Conservation (phyloP, 2,113 vertebrate species). For the Corythornis cristatus region DNA sequence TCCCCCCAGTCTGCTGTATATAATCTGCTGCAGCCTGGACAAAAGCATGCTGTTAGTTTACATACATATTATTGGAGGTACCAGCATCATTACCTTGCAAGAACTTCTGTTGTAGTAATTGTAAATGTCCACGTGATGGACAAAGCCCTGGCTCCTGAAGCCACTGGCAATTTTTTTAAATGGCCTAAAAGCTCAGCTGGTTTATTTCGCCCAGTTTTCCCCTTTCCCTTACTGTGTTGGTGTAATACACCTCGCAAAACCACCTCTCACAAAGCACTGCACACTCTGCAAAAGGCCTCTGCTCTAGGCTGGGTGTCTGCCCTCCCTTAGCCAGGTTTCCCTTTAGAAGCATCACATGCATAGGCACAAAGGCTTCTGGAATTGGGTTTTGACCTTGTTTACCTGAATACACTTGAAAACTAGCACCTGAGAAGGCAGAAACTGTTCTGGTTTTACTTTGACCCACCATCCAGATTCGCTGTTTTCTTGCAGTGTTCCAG, state of each 20-base stretch:
- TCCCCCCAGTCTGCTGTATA: not conserved
- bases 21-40: not conserved
- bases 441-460: not conserved
- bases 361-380: not conserved
- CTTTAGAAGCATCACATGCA: not conserved
- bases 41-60: not conserved
- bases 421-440: not conserved
- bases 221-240: not conserved
- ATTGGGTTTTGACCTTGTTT: not conserved
- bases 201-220: not conserved
- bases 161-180: not conserved
- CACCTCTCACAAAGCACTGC: not conserved
- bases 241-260: not conserved
- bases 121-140: accelerated
- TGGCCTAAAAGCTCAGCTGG: accelerated
- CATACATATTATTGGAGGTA: accelerated
- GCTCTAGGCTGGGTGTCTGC: not conserved
- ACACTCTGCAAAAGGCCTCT: not conserved
- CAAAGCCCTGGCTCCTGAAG: not conserved
- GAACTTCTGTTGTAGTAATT: too few species aligned
- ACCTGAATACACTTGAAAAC: not conserved
- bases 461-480: not conserved
- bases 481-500: not conserved
- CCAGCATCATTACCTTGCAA: not conserved
- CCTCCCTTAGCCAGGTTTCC: not conserved